Base-by-base conservation (phyloP, 2,888 invertebrate genomes). In the Cenopis cana region DNA sequence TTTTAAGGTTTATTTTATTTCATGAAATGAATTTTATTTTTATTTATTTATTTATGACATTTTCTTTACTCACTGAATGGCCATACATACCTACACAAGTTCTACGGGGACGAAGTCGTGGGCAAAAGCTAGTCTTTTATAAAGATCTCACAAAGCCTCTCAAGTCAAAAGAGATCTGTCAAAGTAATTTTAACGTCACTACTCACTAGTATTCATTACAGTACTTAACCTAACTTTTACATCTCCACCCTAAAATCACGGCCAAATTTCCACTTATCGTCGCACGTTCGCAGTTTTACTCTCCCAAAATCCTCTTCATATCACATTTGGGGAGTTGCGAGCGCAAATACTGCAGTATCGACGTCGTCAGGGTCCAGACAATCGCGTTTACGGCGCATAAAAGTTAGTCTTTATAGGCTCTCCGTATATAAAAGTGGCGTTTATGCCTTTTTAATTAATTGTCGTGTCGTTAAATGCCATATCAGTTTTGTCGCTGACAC, bases 351-450 rank as follows among this genome's bases (percentile, higher is more conserved):
- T 79, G 76, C 83, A 83, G 87, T 83, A 85, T 87, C 87, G 85
- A 85, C 84, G 85, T 84, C 87, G 88, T 82, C 86, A 83, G 88
- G 86, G 88, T 85, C 88, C 84, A 90, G 89, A 92, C 93, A 93
- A 93, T 93, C 92, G 89, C 90, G 86, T 93, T 94, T 94, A 94
- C 91, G 93, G 90, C 90, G 85, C 90, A 93, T 93, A 93, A 94
- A 93, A 94, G 91, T 92, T 92, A 93, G 91, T 89, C 92, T 93
- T 94, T 93, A 94, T 93, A 91, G 93, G 85, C 90, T 84, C 85
- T 87, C 82, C 82, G 89, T 89, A 86, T 89, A 92, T 93, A 93
- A 93, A 93, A 93, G 89, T 90, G 89, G 89, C 89, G 89, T 93
- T 93, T 93, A 93, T 90, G 85, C 83, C 84, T 91, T 93, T 93